Base-by-base conservation (phyloP, 2,888 invertebrate species). In the Drosophila percnosoma region DNA sequence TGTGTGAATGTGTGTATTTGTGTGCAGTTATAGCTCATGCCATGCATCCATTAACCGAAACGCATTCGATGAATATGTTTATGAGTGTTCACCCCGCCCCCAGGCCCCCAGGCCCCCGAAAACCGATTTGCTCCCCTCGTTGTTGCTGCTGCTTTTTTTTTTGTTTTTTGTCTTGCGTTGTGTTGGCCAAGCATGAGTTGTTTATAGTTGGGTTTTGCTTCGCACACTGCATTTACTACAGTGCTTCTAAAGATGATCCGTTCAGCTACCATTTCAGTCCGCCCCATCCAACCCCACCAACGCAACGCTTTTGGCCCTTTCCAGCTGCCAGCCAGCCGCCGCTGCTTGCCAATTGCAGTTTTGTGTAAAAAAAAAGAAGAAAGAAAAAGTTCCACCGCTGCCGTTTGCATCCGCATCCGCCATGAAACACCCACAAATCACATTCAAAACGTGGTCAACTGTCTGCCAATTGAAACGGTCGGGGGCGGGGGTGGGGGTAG, bases 371-470 rank as follows among this genome's bases (percentile, higher is more conserved):
- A 21, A 13, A 15, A 51, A 51, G 34, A 63, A 69, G 73, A 68
- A 75, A 66, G 55, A 69, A 71, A 71, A 45, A 54, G 42, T 61
- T 57, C 48, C 58, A 42, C 54, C 57, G 63, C 71, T 66, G 76
- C 71, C 68, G 58, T 71, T 75, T 63, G 79, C 75, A 80, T 78
- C 80, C 78, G 80, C 76, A 78, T 78, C 78, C 78, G 78, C 78
- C 76, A 58, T 62, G 60, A 60, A 80, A 80, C 76, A 80, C 76
- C 80, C 76, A 78, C 78, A 78, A 78, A 80, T 78, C 80, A 78
- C 72, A 78, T 76, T 53, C 59, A 63, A 80, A 80, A 78, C 80
- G 78, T 76, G 78, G 78, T 78, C 80, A 78, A 78, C 80, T 79
- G 68, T 59, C 49, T 34, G 68, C 52, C 54, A 45, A 29, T 38